Percentiles rank a stretch among this genome's conserved stretches.
phyloP scores from a whole-genome alignment of 2,113 vertebrate genomes.

The Sturnira hondurensis region DNA sequence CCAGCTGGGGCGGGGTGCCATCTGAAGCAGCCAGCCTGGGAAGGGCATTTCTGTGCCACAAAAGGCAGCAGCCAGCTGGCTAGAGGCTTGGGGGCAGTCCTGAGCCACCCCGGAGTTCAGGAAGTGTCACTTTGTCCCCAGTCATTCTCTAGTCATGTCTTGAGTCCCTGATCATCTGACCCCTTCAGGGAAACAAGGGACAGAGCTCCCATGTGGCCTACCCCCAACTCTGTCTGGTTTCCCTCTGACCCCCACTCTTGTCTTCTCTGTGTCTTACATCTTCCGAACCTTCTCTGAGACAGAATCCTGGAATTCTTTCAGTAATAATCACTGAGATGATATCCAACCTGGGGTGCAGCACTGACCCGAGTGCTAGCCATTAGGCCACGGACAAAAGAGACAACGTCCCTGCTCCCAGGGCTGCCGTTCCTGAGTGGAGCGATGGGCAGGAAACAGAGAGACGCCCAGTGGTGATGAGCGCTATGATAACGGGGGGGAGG shows the following conservation, averaged over 20 bases:
- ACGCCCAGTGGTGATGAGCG: fast-evolving
- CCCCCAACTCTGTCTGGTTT: fast-evolving
- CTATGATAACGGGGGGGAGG: fast-evolving
- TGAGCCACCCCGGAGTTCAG: background rate
- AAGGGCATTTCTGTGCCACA: background rate
- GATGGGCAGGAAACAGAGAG: fast-evolving
- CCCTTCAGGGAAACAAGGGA: background rate
- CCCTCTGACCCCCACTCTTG: background rate
- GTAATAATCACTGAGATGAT: background rate
- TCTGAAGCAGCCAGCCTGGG: background rate
- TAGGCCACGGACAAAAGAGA: background rate
- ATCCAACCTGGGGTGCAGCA: background rate
- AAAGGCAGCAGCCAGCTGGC: background rate
- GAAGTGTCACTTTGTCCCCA: fast-evolving
- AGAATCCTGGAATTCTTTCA: background rate
- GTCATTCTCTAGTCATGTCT: background rate
- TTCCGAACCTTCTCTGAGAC: background rate
- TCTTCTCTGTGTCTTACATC: background rate
- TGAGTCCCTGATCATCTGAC: background rate
- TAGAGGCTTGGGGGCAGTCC: background rate
- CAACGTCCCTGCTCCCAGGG: fast-evolving
- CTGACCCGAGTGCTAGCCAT: background rate
- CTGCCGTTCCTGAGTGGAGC: background rate
- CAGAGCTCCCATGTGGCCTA: fast-evolving
- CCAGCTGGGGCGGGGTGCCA: fast-evolving